Percentiles rank a stretch among this genome's conserved stretches.
Evolutionary conservation across 2,797 vertebrate genomes (phyloP).

Genomic region (Paramormyrops hopkinsi): DNA sequence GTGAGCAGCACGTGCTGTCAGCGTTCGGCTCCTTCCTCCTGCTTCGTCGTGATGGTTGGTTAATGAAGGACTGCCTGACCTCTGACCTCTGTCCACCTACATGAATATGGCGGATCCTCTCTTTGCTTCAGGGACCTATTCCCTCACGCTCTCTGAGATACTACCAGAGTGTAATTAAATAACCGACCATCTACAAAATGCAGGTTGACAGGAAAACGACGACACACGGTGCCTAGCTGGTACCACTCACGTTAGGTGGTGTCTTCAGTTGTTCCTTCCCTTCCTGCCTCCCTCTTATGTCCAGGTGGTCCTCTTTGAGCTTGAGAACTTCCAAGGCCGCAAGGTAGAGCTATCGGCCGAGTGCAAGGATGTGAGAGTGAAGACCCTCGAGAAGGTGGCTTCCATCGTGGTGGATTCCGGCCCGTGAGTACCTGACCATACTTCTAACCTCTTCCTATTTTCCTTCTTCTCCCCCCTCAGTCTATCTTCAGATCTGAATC

Average conservation of each 20-base stretch:
- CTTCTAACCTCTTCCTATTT: neutral
- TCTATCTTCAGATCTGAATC: neutral
- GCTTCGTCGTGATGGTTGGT: neutral
- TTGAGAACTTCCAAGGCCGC: constrained; percentile 83
- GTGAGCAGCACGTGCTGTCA: neutral
- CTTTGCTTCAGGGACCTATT: neutral
- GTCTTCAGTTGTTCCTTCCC: neutral
- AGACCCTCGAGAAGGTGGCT: constrained; percentile 77
- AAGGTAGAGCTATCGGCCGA: constrained; percentile 70
- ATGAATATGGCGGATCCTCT: neutral
- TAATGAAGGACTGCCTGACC: neutral
- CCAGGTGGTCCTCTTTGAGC: constrained; percentile 75
- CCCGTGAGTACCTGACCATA: constrained; percentile 67
- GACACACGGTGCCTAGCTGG: neutral
- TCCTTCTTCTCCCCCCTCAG: neutral
- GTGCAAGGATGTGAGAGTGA: constrained; percentile 73
- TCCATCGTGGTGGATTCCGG: constrained; percentile 80
- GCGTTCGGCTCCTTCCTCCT: neutral
- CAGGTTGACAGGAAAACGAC: neutral
- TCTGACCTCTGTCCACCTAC: neutral
- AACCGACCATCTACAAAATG: neutral
- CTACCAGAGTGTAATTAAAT: neutral
- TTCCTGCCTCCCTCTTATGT: neutral
- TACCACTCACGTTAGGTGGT: neutral
- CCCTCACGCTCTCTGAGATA: neutral